These are phyloP conservation scores for Spea hammondii DNA, from an alignment of 2,797 vertebrate species.

Conservation along the genomic window DNA sequence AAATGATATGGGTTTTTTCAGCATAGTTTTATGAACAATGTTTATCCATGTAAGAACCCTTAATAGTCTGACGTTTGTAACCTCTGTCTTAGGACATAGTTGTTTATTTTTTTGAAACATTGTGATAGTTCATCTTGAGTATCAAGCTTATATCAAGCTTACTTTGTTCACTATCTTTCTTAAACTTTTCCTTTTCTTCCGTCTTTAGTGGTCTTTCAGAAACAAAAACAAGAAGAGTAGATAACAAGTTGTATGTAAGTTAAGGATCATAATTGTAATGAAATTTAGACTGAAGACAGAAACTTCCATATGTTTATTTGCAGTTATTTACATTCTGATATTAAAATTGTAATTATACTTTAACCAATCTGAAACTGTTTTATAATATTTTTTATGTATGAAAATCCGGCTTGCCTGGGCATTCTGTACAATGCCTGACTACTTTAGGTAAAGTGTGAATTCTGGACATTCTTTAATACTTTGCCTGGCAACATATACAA, in stretches of 20 bases:
- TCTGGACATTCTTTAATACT: too few species aligned
- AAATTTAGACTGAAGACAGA: slow-evolving; percentile 30
- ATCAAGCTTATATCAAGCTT: slow-evolving; percentile 82
- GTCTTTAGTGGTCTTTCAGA: slow-evolving; percentile 70
- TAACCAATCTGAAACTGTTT: too few species aligned
- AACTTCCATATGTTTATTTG: slow-evolving; percentile 27
- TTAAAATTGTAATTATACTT: neutral
- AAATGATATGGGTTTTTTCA: neutral
- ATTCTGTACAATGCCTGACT: too few species aligned
- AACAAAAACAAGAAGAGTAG: slow-evolving; percentile 61
- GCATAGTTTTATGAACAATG: slow-evolving; percentile 47
- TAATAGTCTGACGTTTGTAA: slow-evolving; percentile 70
- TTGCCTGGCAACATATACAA: too few species aligned
- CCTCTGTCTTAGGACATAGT: slow-evolving; percentile 63
- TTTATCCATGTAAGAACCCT: slow-evolving; percentile 65
- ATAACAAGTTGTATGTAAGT: slow-evolving; percentile 70
- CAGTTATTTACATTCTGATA: slow-evolving; percentile 37
- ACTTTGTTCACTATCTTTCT: slow-evolving; percentile 78
- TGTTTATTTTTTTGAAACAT: slow-evolving; percentile 74
- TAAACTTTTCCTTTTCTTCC: slow-evolving; percentile 73
- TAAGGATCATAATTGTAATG: slow-evolving; percentile 22
- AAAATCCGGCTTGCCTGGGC: too few species aligned
- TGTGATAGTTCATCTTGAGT: slow-evolving; percentile 77
- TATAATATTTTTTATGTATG: too few species aligned
- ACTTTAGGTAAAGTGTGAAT: too few species aligned